Evolutionary conservation across 2,797 vertebrate species (phyloP).

Genomic region (Centropyge bicolor): DNA sequence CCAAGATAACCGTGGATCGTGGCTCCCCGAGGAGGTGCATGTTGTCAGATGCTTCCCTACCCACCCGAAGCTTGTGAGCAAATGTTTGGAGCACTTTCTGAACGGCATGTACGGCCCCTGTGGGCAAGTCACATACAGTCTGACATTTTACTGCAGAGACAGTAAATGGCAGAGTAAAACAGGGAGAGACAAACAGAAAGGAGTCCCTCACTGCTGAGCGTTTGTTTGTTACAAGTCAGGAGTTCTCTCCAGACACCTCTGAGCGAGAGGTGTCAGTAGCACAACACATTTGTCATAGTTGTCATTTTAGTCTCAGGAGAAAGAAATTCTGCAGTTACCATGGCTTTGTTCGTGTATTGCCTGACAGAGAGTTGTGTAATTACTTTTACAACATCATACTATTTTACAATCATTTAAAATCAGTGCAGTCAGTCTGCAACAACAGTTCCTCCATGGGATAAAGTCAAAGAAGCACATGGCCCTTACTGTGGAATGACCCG

Average conservation of each 20-base stretch:
- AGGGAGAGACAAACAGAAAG: conserved; percentile 43
- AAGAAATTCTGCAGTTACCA: background rate
- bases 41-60: conserved; percentile 77
- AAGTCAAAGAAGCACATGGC: conserved; percentile 76
- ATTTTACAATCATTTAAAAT: conserved; percentile 8
- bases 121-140: conserved; percentile 72
- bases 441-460: conserved; percentile 60
- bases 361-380: conserved; percentile 22
- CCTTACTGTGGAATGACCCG: conserved; percentile 78
- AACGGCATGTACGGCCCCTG: conserved; percentile 75
- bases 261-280: conserved; percentile 31
- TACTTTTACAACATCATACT: background rate
- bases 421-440: conserved; percentile 48
- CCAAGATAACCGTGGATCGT: conserved; percentile 67
- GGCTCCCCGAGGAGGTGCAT: conserved; percentile 67
- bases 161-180: conserved; percentile 76
- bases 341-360: conserved; percentile 2
- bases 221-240: conserved; percentile 54
- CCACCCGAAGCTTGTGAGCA: conserved; percentile 77
- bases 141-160: conserved; percentile 79
- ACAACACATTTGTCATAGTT: conserved; percentile 18
- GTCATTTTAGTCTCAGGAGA: conserved; percentile 14
- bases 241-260: conserved; percentile 38
- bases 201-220: conserved; percentile 35
- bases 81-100: conserved; percentile 78